These are phyloP conservation scores for Tetramorium bicarinatum DNA, from an alignment of 2,888 invertebrate genomes.

Conservation along the genomic window DNA sequence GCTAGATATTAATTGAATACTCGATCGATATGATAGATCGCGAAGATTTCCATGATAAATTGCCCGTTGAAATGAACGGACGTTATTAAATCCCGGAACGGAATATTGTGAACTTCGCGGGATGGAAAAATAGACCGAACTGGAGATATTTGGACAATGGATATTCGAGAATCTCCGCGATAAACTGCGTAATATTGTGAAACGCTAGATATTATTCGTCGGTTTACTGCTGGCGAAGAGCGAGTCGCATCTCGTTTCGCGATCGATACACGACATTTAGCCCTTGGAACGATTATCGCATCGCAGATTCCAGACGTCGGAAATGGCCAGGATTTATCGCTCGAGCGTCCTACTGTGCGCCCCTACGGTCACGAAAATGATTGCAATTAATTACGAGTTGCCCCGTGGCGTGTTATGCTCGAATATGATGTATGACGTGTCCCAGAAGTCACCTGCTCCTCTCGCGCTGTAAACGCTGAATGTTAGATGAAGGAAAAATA, in stretches of 20 bases:
- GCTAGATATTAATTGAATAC: slow-evolving; percentile 44
- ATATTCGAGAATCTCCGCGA: slow-evolving; percentile 14
- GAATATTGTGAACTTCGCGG: background rate
- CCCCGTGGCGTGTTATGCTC: slow-evolving; percentile 40
- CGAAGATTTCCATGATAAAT: slow-evolving; percentile 50
- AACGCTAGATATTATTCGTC: slow-evolving; percentile 17
- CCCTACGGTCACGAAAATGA: slow-evolving; percentile 44
- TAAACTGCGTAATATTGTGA: background rate
- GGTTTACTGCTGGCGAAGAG: background rate
- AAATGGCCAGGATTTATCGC: slow-evolving; percentile 49
- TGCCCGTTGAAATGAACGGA: slow-evolving; percentile 16
- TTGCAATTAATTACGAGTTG: slow-evolving; percentile 54
- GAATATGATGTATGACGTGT: slow-evolving; percentile 37
- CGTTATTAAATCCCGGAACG: slow-evolving; percentile 41
- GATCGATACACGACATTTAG: slow-evolving; percentile 48
- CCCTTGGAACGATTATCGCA: slow-evolving; percentile 48
- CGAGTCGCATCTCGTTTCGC: slow-evolving; percentile 18
- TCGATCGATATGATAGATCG: slow-evolving; percentile 46
- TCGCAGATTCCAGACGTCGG: slow-evolving; percentile 52
- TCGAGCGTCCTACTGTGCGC: slow-evolving; percentile 29
- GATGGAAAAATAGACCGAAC: slow-evolving; percentile 11
- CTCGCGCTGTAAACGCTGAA: background rate
- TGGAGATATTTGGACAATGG: background rate
- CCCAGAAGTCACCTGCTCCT: background rate
- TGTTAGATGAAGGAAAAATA: background rate